Base-by-base conservation (phyloP, 2,113 vertebrate species). In the Chitala chitala region DNA sequence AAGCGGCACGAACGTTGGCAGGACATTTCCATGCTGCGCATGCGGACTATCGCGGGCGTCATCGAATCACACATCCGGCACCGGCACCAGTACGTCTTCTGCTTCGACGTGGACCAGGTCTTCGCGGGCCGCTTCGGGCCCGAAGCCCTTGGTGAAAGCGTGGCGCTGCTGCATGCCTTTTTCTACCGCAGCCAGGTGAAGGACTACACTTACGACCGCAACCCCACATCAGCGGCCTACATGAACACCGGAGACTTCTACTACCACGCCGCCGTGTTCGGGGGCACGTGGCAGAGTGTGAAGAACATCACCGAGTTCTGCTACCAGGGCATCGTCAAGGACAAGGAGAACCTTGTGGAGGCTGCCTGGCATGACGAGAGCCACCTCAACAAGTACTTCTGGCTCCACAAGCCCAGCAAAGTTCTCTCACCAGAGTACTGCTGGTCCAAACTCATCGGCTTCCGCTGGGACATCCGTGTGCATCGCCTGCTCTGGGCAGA, bases 321-420 rank as follows among this genome's bases (percentile, higher is more conserved):
- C 77, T 82, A 84, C 63, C 72, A 13, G 22, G 59, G 46, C 68
- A 87, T 88, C 80, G 71, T 71, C 79, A 75, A 66, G 83, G 92
- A 93, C 79, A 89, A 86, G 50, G 1, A 15, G 61, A 86, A 84
- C 0, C 77, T 85, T 0, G 65, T 93, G 44, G 91, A 93, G 84
- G 92, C 90, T 1, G 66, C 78, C 53, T 93, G 92, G 92, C 92
- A 93, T 0, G 91, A 93, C 0, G 90, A 94, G 80, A 93, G 92
- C 68, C 91, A 94, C 66, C 88, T 93, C 36, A 93, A 91, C 80
- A 92, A 88, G 75, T 92, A 88, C 78, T 79, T 92, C 33, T 88
- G 85, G 87, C 69, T 87, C 3, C 71, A 87, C 70, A 91, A 92
- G 68, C 92, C 92, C 10, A 82, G 86, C 76, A 90, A 85, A 76